A percentile compares a stretch with the other conserved stretches of the same genome.
Conservation (phyloP, 92 coral and sea anemone genomes). For the Blastomussa wellsi region DNA sequence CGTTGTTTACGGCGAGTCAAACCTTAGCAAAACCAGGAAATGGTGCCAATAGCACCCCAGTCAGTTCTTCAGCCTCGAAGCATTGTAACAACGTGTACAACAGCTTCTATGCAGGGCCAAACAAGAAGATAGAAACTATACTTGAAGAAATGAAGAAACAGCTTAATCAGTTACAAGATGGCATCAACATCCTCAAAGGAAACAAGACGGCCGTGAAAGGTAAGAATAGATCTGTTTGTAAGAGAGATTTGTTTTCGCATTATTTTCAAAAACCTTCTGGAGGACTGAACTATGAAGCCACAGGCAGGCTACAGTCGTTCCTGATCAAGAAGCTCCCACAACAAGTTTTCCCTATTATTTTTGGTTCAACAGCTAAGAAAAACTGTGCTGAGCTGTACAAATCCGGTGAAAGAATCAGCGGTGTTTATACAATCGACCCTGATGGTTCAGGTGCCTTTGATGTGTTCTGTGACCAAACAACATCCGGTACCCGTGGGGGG, state of each 20-base stretch:
- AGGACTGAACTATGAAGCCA: too few relatives aligned
- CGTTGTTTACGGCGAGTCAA: background rate
- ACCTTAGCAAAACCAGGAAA: background rate
- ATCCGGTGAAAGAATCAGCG: background rate
- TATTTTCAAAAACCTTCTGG: too few relatives aligned
- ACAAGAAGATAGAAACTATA: background rate
- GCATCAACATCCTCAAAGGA: background rate
- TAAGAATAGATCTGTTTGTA: background rate
- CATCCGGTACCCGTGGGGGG: conserved; percentile 83
- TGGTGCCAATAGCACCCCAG: conserved; percentile 6
- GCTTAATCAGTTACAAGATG: background rate
- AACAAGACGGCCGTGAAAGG: background rate
- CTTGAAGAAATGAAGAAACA: conserved; percentile 4
- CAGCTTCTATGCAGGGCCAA: conserved; percentile 10
- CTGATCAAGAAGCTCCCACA: too few relatives aligned
- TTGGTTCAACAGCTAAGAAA: background rate
- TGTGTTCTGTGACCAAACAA: conserved; percentile 79
- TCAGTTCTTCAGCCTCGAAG: background rate
- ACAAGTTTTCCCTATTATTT: too few relatives aligned
- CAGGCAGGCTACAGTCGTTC: too few relatives aligned
- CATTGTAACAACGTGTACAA: background rate
- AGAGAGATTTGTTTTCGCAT: too few relatives aligned
- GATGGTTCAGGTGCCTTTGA: conserved; percentile 62
- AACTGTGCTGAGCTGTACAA: background rate
- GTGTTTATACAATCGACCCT: conserved; percentile 52